Conservation (phyloP, 2,113 vertebrate species). For the Cyanoliseus patagonus region DNA sequence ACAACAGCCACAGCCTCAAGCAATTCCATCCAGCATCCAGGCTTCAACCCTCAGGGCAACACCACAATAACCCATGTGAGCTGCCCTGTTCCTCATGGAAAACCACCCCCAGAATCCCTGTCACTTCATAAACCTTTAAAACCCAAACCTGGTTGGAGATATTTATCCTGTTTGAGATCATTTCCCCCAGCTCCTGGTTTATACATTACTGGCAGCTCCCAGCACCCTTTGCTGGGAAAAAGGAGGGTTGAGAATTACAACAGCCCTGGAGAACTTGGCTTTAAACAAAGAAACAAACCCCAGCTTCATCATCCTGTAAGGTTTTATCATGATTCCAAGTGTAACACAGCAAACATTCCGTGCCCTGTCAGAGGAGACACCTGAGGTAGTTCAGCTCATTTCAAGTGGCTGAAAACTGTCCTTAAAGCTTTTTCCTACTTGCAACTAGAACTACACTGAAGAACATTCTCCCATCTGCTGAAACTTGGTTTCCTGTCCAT, state of each 20-base stretch:
- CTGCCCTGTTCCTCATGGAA: background rate
- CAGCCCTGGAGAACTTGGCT: background rate
- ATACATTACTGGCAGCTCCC: constrained; percentile 25
- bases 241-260: background rate
- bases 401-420: background rate
- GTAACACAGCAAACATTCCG: too few species aligned
- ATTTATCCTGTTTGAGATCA: background rate
- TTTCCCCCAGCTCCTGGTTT: constrained; percentile 18
- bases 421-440: background rate
- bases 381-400: background rate
- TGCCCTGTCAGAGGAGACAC: background rate
- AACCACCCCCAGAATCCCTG: background rate
- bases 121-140: background rate
- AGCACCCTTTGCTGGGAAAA: background rate
- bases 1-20: background rate
- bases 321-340: background rate
- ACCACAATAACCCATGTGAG: fast-evolving
- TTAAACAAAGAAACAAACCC: background rate
- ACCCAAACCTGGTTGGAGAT: background rate
- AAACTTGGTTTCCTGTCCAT: background rate
- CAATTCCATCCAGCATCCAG: background rate
- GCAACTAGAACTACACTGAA: background rate
- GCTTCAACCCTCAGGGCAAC: background rate
- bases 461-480: background rate
- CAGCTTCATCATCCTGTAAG: background rate